phyloP scores from a whole-genome alignment of 2,888 invertebrate genomes.

The Brenthis hecate region DNA sequence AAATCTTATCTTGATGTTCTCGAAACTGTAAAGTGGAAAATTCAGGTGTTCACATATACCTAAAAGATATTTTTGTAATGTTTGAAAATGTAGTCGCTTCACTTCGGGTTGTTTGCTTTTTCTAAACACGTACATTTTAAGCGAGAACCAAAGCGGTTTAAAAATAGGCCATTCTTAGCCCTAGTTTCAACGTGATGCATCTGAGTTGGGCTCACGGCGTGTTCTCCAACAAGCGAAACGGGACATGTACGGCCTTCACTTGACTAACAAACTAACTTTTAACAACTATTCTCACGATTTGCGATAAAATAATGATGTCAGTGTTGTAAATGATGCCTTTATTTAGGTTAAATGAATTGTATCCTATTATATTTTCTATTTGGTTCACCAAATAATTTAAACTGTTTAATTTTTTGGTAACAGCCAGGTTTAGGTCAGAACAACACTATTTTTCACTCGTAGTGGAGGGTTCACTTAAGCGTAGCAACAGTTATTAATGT shows the following conservation, averaged over 20 bases:
- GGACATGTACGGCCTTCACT: constrained; percentile 15
- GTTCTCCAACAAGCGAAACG: constrained; percentile 21
- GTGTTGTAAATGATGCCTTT: constrained; percentile 13
- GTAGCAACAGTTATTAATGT: constrained; percentile 38
- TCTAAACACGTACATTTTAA: constrained; percentile 36
- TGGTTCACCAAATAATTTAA: too few species aligned
- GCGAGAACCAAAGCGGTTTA: constrained; percentile 46
- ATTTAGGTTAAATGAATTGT: constrained; percentile 10
- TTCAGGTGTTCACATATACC: neutral
- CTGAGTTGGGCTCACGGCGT: constrained; percentile 25
- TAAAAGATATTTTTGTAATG: constrained; percentile 18
- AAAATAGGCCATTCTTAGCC: constrained; percentile 54
- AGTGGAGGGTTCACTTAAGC: constrained; percentile 18
- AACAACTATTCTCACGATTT: constrained; percentile 16
- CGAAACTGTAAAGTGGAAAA: neutral
- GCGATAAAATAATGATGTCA: constrained; percentile 20
- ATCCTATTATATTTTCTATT: neutral
- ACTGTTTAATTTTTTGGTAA: constrained; percentile 2
- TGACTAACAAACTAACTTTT: constrained; percentile 12
- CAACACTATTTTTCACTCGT: constrained; percentile 8
- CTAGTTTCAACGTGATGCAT: constrained; percentile 26
- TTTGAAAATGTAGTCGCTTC: constrained; percentile 26
- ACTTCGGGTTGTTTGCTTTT: constrained; percentile 24
- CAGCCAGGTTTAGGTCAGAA: neutral
- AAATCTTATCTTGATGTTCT: neutral